Evolutionary conservation across 1,140 invertebrate species (phyloP).

Genomic region (Leptinotarsa lineolata): DNA sequence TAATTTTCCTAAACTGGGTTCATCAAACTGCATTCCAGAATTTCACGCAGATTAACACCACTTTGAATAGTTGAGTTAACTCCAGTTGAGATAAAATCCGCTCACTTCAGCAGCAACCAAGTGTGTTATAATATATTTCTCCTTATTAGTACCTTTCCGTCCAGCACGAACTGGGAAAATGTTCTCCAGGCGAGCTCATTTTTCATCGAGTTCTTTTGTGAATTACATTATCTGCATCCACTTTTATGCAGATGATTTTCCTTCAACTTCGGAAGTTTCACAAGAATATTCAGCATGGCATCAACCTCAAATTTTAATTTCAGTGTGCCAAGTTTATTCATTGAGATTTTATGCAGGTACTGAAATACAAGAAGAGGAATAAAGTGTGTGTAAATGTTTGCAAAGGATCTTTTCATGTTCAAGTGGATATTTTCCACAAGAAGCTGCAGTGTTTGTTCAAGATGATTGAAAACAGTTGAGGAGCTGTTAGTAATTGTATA

Average conservation of each 20-base stretch:
- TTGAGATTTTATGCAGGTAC: constrained; percentile 3
- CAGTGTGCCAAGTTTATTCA: background rate
- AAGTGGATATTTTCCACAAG: too few species aligned
- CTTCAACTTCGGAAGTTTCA: background rate
- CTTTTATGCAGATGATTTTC: constrained; percentile 8
- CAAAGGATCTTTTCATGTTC: background rate
- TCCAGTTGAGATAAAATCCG: background rate
- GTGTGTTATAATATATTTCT: background rate
- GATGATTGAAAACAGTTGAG: too few species aligned
- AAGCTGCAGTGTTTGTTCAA: too few species aligned
- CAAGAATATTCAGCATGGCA: background rate
- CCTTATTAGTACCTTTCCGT: background rate
- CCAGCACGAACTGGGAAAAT: background rate
- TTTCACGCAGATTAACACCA: background rate
- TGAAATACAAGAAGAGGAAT: background rate
- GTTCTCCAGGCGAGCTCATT: background rate
- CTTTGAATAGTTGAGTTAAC: background rate
- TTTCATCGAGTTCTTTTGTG: background rate
- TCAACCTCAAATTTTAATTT: constrained; percentile 6
- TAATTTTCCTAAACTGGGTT: too few species aligned
- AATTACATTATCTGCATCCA: constrained; percentile 2
- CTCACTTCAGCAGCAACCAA: background rate
- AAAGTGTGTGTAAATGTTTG: background rate
- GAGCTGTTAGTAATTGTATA: too few species aligned
- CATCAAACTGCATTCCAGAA: too few species aligned